These are phyloP conservation scores for Ceyx cyanopectus DNA, from an alignment of 2,113 vertebrate species.

Conservation along the genomic window DNA sequence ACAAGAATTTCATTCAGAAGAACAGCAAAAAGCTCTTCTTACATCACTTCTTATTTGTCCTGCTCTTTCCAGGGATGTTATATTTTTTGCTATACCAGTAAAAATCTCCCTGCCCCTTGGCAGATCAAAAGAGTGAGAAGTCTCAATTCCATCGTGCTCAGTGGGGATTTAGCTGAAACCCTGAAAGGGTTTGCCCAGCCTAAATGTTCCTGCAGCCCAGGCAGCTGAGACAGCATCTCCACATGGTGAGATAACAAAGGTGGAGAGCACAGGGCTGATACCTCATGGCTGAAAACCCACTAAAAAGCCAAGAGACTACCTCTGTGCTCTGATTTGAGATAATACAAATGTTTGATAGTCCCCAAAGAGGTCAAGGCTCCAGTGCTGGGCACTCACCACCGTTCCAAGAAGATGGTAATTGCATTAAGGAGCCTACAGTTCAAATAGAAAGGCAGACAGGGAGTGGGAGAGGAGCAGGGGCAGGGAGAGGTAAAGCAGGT, in stretches of 20 bases:
- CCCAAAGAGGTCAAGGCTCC: neutral
- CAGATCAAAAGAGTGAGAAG: neutral
- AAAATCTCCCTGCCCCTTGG: neutral
- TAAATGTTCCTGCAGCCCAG: neutral
- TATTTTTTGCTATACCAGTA: neutral
- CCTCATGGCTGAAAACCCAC: neutral
- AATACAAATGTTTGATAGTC: neutral
- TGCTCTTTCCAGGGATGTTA: neutral
- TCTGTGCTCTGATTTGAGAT: neutral
- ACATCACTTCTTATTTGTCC: neutral
- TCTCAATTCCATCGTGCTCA: neutral
- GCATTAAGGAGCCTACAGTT: conserved; percentile 6
- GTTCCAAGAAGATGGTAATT: conserved; percentile 15
- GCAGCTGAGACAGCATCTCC: neutral
- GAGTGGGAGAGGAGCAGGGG: conserved; percentile 31
- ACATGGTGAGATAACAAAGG: neutral
- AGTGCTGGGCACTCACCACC: neutral
- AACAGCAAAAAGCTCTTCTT: neutral
- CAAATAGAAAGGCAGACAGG: neutral
- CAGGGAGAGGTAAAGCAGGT: conserved; percentile 61
- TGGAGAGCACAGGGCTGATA: neutral
- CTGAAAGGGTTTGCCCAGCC: neutral
- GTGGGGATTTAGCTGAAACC: neutral
- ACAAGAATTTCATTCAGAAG: conserved; percentile 69
- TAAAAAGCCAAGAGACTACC: neutral